Base-by-base conservation (phyloP, 1,140 invertebrate genomes). In the Melitaea cinxia region DNA sequence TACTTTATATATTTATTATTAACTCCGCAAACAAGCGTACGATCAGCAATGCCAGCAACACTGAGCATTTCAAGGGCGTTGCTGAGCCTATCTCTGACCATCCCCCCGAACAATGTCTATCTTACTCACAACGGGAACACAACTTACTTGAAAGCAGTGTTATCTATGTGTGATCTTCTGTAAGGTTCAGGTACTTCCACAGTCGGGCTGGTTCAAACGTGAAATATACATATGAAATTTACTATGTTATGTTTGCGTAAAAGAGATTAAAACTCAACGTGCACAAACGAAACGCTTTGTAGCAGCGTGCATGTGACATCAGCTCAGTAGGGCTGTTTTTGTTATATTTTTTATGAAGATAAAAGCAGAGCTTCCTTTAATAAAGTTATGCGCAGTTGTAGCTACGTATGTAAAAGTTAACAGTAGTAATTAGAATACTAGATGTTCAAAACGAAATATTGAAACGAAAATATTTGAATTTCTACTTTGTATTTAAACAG, bases 241-340 rank as follows among this genome's bases (percentile, higher is more conserved):
- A 17, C 6, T 17, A 42, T 42, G 7, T 42, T 6, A 42, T 19
- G 37, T 42, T 7, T 42, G 37, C 9, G 14, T 42, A 15, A 42
- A 47, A 47, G 42, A 47, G 42, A 23, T 47, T 21, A 47, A 47
- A 47, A 21, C 10, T 47, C 21, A 47, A 47, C 42, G 42, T 47
- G 15, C 37, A 42, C 21, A 12, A 47, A 14, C 42, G 17, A 10
- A 47, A 23, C 10, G 42, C 42, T 47, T 47, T 47, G 42, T 47
- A 17, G 42, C 42, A 1, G 21, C 19, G 0, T 47, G 21, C 42
- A 23, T 19, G 17, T 47, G 42, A 47, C 17, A 1, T 23, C 19
- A 47, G 42, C 42, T 47, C 42, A 47, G 42, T 47, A 17, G 42
- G 15, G 21, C 21, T 23, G 42, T 47, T 47, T 45, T 47, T 47